Evolutionary conservation across 2,113 vertebrate genomes (phyloP).

Genomic region (Hypanus sabinus): DNA sequence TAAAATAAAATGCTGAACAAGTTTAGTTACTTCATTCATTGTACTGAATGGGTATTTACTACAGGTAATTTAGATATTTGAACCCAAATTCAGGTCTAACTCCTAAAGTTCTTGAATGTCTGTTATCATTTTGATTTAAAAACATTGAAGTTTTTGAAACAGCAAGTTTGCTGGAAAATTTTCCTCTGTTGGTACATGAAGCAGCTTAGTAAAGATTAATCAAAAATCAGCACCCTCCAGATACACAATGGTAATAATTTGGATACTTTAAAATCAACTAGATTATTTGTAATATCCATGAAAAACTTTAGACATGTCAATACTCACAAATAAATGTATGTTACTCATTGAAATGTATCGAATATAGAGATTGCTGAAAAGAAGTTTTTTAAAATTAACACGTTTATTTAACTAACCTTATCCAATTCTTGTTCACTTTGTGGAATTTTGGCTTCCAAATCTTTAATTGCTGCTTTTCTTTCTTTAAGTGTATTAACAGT

Average conservation of each 20-base stretch:
- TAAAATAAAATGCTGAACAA: too few species aligned
- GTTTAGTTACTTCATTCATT: too few species aligned
- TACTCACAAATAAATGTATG: not conserved
- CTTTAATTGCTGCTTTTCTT: slow-evolving; percentile 68
- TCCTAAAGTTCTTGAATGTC: not conserved
- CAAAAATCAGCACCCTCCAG: not conserved
- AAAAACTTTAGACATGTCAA: not conserved
- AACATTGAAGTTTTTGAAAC: too few species aligned
- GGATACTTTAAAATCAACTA: not conserved
- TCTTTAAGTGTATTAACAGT: slow-evolving; percentile 69
- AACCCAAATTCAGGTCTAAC: too few species aligned
- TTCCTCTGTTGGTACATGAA: not conserved
- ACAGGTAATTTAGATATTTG: too few species aligned
- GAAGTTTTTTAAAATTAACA: not conserved
- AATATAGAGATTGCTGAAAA: not conserved
- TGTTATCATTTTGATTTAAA: too few species aligned
- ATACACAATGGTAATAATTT: not conserved
- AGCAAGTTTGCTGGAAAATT: not conserved
- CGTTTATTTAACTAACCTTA: slow-evolving; percentile 61
- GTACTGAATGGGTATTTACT: too few species aligned
- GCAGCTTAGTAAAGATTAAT: not conserved
- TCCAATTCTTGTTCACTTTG: slow-evolving; percentile 63
- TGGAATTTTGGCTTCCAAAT: slow-evolving; percentile 67
- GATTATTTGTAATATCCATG: not conserved
- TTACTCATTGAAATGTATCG: not conserved